These are phyloP conservation scores for Callipepla squamata DNA, from an alignment of 2,113 vertebrate genomes.

Conservation along the genomic window DNA sequence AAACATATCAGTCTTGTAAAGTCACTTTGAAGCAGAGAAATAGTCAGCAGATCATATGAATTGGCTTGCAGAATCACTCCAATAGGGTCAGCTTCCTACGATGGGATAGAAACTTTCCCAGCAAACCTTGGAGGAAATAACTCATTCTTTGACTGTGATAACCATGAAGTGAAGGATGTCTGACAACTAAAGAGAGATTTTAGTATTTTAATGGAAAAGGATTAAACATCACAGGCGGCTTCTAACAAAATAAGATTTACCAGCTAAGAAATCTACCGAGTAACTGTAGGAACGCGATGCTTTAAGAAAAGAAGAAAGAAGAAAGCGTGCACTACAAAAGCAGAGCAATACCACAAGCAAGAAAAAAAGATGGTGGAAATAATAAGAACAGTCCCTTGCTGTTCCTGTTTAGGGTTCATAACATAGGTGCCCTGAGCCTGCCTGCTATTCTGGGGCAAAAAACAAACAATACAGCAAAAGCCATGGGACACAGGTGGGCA, in stretches of 20 bases:
- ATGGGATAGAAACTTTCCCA: not conserved
- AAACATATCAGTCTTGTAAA: not conserved
- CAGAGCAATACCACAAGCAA: not conserved
- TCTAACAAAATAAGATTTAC: not conserved
- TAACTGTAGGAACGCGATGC: not conserved
- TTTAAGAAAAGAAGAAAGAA: not conserved
- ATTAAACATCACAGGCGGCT: not conserved
- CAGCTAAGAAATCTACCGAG: not conserved
- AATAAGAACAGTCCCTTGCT: not conserved
- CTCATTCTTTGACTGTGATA: not conserved
- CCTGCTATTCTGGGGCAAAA: not conserved
- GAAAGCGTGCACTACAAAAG: not conserved
- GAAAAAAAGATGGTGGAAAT: not conserved
- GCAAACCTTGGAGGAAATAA: not conserved
- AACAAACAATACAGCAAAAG: not conserved
- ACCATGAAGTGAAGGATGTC: not conserved
- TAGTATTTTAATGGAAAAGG: not conserved
- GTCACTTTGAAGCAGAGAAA: constrained; percentile 7
- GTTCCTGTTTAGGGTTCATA: not conserved
- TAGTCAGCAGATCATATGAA: not conserved
- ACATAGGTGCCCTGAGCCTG: too few species aligned
- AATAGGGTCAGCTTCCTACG: not conserved
- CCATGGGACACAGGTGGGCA: not conserved
- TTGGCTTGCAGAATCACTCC: not conserved
- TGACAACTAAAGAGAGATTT: not conserved